Evolutionary conservation across 2,797 vertebrate genomes (phyloP).

Genomic region (Anniella stebbinsi): DNA sequence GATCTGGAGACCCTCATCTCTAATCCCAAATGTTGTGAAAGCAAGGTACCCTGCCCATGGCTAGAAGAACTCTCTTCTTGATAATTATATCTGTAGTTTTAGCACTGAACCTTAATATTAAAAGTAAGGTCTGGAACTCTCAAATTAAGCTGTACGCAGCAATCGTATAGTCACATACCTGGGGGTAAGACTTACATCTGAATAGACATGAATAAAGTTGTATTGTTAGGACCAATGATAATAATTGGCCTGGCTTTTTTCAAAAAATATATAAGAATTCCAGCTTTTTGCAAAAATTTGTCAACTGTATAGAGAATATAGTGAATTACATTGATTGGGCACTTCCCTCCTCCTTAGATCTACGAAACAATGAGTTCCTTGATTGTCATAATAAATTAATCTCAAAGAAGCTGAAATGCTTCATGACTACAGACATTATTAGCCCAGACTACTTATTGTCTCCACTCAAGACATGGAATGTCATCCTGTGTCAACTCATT

Average conservation of each 20-base stretch:
- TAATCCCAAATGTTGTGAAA: background rate
- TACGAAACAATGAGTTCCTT: slow-evolving; percentile 44
- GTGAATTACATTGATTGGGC: slow-evolving; percentile 46
- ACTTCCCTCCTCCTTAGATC: slow-evolving; percentile 37
- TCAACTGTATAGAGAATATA: slow-evolving; percentile 51
- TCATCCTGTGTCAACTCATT: slow-evolving; percentile 48
- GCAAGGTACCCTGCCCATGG: background rate
- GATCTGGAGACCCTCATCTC: background rate
- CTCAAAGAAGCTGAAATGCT: slow-evolving; percentile 50
- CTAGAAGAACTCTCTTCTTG: background rate
- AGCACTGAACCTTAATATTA: background rate
- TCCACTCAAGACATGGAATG: slow-evolving; percentile 40
- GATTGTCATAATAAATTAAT: slow-evolving; percentile 68
- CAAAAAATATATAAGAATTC: background rate
- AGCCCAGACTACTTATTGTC: slow-evolving; percentile 48
- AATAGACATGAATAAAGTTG: background rate
- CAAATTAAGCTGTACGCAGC: background rate
- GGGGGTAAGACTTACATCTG: background rate
- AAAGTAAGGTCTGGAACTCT: background rate
- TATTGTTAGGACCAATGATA: background rate
- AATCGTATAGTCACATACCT: background rate
- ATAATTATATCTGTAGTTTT: background rate
- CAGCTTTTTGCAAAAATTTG: slow-evolving; percentile 7
- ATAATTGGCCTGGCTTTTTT: background rate
- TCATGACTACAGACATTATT: slow-evolving; percentile 61